Evolutionary conservation across 2,797 vertebrate genomes (phyloP), one percentile per base, ranked within the genome.

Genomic region (Erethizon dorsatum): DNA sequence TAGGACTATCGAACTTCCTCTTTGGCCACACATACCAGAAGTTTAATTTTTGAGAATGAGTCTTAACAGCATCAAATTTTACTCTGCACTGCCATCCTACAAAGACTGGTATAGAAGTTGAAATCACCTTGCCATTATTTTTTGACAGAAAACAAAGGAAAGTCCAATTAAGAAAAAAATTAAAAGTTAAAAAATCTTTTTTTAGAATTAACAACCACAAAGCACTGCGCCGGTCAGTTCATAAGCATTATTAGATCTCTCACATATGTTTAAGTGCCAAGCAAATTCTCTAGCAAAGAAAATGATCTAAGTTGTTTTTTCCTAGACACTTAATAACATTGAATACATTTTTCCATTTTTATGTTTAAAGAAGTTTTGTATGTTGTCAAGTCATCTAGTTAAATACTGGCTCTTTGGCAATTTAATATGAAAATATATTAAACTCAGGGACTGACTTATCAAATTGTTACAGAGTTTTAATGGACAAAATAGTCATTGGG

Each of bases 91-190:
- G 3, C 1, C 83, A 28, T 69, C 13, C 20, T 77, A 45, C 5
- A 71, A 69, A 91, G 22, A 91, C 17, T 73, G 28, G 47, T 80
- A 69, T 0, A 83, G 33, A 97, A 79, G 18, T 63, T 89, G 11
- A 83, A 80, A 47, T 79, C 37, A 52, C 18, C 15, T 94, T 92
- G 56, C 13, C 9, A 78, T 82, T 84, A 75, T 71, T 37, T 61
- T 84, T 37, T 88, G 18, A 86, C n/a, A 84, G 63, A 88, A 93
- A 96, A 88, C 31, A 7, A 85, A 83, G 17, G 26, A 50, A 90
- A 83, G 0, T 3, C 13, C 18, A 88, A 65, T n/a, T 57, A 33
- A 85, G 37, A 93, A 78, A 52, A 77, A 73, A 65, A 71, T 78
- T 73, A 78, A 5, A 82, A 88, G 4, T 41, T 22, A 57, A 69